Evolutionary conservation across 2,113 vertebrate genomes (phyloP).

Genomic region (Scolopax mira): DNA sequence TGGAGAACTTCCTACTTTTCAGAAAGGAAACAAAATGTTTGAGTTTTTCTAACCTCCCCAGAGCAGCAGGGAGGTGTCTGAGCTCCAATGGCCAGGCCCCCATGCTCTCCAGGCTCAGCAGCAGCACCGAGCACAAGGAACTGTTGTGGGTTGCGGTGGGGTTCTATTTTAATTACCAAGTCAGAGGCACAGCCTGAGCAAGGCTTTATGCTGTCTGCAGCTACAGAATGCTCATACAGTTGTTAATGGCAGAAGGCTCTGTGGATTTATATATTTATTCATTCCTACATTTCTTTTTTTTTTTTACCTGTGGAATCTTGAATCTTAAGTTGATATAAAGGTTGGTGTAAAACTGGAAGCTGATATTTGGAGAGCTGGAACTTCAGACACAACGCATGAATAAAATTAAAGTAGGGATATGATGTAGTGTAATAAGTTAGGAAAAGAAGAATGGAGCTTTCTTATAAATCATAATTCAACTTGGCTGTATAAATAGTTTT

Average conservation of each 20-base stretch:
- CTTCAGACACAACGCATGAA: neutral
- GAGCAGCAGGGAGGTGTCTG: neutral
- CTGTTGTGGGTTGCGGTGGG: neutral
- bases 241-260: neutral
- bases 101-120: neutral
- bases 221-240: neutral
- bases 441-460: neutral
- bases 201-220: neutral
- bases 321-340: neutral
- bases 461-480: neutral
- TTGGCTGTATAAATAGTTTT: neutral
- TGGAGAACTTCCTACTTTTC: neutral
- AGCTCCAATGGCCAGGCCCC: too few relatives aligned
- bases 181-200: neutral
- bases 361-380: neutral
- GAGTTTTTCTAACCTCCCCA: neutral
- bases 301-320: neutral
- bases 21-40: neutral
- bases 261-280: neutral
- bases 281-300: neutral
- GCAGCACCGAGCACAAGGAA: neutral
- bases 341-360: neutral
- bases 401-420: neutral
- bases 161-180: neutral
- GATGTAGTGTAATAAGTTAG: neutral